Percentiles rank a stretch among this genome's conserved stretches.
Evolutionary conservation across 2,797 vertebrate species (phyloP).

Genomic region (Prunella strophiata): DNA sequence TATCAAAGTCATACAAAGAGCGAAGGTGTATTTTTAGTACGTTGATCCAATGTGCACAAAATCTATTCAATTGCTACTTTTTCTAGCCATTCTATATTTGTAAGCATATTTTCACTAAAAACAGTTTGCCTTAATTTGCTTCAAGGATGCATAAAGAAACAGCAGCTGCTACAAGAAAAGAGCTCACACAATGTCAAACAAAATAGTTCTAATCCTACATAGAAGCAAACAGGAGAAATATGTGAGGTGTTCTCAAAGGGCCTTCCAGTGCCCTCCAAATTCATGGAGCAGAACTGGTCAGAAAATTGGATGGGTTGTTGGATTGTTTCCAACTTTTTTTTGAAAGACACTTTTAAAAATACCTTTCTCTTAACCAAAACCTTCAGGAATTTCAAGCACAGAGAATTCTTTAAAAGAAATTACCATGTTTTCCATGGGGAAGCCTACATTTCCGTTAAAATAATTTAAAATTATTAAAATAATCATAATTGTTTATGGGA

Average conservation of each 20-base stretch:
- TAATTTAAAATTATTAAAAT: neutral
- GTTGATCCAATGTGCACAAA: neutral
- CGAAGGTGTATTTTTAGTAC: neutral
- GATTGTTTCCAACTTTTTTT: neutral
- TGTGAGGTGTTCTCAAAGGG: neutral
- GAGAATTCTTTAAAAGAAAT: neutral
- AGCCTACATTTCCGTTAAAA: neutral
- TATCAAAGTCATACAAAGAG: neutral
- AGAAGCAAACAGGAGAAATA: neutral
- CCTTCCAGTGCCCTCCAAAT: neutral
- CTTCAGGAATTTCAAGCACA: neutral
- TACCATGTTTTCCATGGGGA: neutral
- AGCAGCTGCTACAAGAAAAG: neutral
- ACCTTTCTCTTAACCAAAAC: neutral
- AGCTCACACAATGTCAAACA: neutral
- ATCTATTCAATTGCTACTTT: neutral
- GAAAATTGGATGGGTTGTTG: neutral
- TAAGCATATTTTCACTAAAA: neutral
- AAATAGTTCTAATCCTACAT: neutral
- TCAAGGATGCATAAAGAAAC: neutral
- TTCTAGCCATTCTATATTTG: neutral
- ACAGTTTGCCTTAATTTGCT: neutral
- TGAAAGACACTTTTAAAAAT: neutral
- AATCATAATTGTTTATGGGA: neutral
- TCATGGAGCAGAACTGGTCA: neutral